Evolutionary conservation across 2,888 invertebrate genomes (phyloP).

Genomic region (Rhabditoides inermis): DNA sequence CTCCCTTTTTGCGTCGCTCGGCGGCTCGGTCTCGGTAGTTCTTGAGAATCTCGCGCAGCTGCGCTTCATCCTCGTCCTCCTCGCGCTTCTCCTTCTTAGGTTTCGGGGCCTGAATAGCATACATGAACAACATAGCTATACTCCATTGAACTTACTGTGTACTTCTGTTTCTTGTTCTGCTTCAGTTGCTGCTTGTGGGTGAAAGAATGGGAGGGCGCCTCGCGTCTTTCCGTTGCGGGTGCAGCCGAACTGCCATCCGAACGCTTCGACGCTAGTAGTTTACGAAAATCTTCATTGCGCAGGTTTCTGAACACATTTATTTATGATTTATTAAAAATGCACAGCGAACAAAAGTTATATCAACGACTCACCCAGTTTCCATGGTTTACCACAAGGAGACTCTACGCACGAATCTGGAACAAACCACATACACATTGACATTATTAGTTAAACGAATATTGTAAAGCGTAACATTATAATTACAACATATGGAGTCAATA

Average conservation of each 20-base stretch:
- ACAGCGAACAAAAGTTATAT: no score
- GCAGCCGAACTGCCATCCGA: neutral
- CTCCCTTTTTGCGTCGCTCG: conserved; percentile 44
- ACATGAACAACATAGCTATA: conserved; percentile 1
- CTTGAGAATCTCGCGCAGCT: conserved; percentile 43
- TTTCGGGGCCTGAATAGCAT: no score
- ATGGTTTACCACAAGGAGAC: no score
- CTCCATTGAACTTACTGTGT: conserved; percentile 1
- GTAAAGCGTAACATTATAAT: no score
- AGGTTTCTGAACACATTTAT: conserved; percentile 20
- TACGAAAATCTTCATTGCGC: conserved; percentile 48
- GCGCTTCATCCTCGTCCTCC: conserved; percentile 40
- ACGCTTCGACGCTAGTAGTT: conserved; percentile 35
- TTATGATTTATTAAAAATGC: no score
- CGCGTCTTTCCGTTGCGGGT: conserved; percentile 14
- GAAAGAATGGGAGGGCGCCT: conserved; percentile 6
- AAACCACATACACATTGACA: no score
- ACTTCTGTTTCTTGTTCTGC: conserved; percentile 5
- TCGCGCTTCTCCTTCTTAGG: conserved; percentile 35
- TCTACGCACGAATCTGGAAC: no score
- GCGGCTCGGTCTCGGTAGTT: conserved; percentile 54
- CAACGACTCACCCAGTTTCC: no score
- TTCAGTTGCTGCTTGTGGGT: conserved; percentile 7
- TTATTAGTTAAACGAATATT: no score
- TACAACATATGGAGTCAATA: no score